Evolutionary conservation across 2,797 vertebrate genomes (phyloP).

Genomic region (Anomalospiza imberbis): DNA sequence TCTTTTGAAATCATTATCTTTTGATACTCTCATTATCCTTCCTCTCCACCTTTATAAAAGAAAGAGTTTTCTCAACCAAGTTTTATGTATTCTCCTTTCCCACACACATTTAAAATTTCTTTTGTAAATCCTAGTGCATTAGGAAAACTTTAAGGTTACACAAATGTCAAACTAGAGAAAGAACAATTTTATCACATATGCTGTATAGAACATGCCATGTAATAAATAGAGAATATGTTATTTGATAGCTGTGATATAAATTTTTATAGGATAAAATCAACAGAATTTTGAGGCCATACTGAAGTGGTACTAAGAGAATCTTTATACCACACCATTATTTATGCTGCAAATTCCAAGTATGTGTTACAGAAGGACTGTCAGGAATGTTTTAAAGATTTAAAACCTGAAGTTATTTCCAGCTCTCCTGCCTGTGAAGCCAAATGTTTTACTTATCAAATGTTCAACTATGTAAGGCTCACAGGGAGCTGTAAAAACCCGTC

Average conservation of each 20-base stretch:
- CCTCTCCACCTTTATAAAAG: neutral
- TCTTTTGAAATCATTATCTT: neutral
- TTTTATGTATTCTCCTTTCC: neutral
- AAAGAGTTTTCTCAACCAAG: neutral
- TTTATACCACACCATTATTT: neutral
- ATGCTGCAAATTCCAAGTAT: neutral
- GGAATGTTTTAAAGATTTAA: constrained; percentile 38
- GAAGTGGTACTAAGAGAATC: neutral
- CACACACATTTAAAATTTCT: neutral
- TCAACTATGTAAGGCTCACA: neutral
- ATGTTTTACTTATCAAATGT: constrained; percentile 40
- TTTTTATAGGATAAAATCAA: constrained; percentile 13
- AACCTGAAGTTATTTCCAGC: constrained; percentile 26
- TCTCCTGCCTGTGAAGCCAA: constrained; percentile 2
- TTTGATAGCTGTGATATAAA: neutral
- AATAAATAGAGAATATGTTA: neutral
- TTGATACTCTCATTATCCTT: neutral
- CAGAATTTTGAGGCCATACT: neutral
- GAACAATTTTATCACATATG: neutral
- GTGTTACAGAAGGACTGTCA: neutral
- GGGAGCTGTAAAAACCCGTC: constrained; percentile 36
- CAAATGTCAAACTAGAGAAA: neutral
- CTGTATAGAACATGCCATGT: neutral
- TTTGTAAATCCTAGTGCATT: neutral
- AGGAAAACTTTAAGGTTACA: neutral